Base-by-base conservation (phyloP, 2,113 vertebrate species). In the Antennarius striatus region DNA sequence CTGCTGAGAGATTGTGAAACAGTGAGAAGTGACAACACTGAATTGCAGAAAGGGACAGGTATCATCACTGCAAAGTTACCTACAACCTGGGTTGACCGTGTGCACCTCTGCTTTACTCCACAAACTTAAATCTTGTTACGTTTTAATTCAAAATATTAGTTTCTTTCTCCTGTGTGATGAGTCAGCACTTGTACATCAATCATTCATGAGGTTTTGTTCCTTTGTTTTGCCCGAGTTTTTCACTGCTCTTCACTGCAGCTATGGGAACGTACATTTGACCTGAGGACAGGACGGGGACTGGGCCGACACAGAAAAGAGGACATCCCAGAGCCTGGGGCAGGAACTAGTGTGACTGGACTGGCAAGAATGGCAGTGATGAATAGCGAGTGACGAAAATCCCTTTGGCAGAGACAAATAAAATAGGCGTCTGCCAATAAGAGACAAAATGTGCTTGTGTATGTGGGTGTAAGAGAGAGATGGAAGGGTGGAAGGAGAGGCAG, bases 131-230 rank as follows among this genome's bases (percentile, higher is more conserved):
- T 81, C 75, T 76, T 59, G 74, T 87, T 78, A 83, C 56, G 68
- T 80, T 88, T 85, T 61, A 76, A 76, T 83, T 91, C 79, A 88
- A 88, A 82, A 87, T 86, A 90, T 86, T 73, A 75, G 63, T 78
- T 79, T 62, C 67, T 79, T 66, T 78, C 89, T 85, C 80, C 29
- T 49, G 74, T 79, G 82, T 77, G 81, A 84, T 91, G 90, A 92
- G 75, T 92, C 89, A 92, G 90, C 90, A 82, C 58, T 67, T 8
- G 5, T 14, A 39, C 82, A 90, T 92, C 87, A 91, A 90, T 93
- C 90, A 91, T 88, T 92, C 80, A 91, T 88, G 90, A 90, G 84
- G 72, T 75, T 70, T 69, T 65, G 49, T 75, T 81, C 74, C 49
- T 56, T n/a, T n/a, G n/a, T n/a, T n/a, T n/a, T 71, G 59, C 54